Conservation (phyloP, 2,797 vertebrate genomes). For the Sebastes hubbsi region DNA sequence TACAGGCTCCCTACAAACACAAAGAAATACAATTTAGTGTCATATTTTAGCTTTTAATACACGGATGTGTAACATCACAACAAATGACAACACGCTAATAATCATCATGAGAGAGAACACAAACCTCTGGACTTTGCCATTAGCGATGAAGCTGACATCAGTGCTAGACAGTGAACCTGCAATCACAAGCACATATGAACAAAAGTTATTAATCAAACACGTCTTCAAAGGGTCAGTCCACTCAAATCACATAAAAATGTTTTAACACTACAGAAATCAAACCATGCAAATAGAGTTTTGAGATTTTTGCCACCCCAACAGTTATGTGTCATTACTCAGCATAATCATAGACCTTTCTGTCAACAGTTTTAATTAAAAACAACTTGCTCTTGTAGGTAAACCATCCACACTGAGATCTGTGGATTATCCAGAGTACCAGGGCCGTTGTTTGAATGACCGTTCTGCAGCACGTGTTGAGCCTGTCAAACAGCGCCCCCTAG, state of each 20-base stretch:
- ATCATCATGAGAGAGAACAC: constrained; percentile 6
- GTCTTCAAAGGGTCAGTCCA: background rate
- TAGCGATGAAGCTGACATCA: constrained; percentile 68
- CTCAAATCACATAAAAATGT: background rate
- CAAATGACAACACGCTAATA: too few relatives aligned
- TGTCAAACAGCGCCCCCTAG: background rate
- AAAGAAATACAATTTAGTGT: background rate
- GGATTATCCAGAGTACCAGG: too few relatives aligned
- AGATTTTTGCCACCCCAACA: too few relatives aligned
- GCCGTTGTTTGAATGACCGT: background rate
- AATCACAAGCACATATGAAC: constrained; percentile 1
- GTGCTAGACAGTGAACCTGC: constrained; percentile 74
- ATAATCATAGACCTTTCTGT: background rate
- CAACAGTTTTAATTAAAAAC: background rate
- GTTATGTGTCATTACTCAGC: background rate
- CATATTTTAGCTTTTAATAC: background rate
- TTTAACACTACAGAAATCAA: background rate
- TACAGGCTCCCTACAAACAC: constrained; percentile 66
- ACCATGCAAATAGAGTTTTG: background rate
- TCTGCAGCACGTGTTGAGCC: background rate
- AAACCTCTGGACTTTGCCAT: constrained; percentile 71
- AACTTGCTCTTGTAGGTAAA: background rate
- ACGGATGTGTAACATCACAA: background rate
- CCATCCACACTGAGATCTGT: background rate
- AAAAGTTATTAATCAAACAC: background rate